Evolutionary conservation across 2,888 invertebrate genomes (phyloP), one percentile per base, ranked within the genome.

Genomic region (Cyaniris semiargus): DNA sequence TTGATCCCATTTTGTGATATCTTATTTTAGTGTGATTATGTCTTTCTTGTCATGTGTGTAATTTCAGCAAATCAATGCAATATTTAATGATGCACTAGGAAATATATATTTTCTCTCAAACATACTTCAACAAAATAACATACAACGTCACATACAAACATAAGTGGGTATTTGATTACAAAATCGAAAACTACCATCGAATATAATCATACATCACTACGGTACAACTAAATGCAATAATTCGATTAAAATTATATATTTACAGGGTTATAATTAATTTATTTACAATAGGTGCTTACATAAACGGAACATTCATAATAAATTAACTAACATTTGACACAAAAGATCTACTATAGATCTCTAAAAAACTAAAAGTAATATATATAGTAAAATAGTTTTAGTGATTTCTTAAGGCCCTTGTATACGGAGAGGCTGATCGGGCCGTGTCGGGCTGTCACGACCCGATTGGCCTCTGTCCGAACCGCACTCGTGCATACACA

Each of bases 201-300:
- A 15, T 66, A 66, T 27, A 6, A 31, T 8, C 27, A 31, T 66
- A 66, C 27, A 66, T 31, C 13, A 15, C 66, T 66, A 66, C 27
- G 6, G 6, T 66, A 66, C 15, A 66, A 66, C 66, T 66, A 76
- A 76, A 70, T 76, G 76, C 76, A 53, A 53, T 76, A 76, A n/a
- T 58, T 27, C 31, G 23, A 76, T 48, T 53, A 71, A 82, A 79
- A 77, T 78, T 81, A 80, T 53, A 79, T 88, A 88, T 88, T 85
- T 88, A 88, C 88, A 85, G 81, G 81, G 84, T 81, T 83, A 84
- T 82, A 84, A 84, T 80, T 80, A 81, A 83, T 77, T 74, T 88
- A 87, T 88, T 83, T 89, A 84, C 84, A 85, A 79, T 76, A 77
- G 78, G 81, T 80, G 80, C 38, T 70, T 71, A 70, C 18, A 27